Percentiles rank a stretch among this genome's conserved stretches.
phyloP scores from a whole-genome alignment of 2,113 vertebrate species.

The Python bivittatus region DNA sequence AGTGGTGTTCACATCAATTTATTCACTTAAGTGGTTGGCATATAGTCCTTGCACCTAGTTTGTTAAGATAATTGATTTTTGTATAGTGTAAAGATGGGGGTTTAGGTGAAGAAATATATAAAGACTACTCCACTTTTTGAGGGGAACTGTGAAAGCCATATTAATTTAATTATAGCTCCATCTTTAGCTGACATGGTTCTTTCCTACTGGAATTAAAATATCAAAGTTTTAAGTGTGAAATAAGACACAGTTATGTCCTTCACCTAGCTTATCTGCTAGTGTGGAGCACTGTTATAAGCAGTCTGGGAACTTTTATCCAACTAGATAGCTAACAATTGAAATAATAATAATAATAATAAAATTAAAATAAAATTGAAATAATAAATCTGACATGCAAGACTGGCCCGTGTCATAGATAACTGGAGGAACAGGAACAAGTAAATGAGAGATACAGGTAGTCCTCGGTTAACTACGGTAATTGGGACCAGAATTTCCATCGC shows the following conservation, averaged over 20 bases:
- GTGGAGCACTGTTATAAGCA: slow-evolving; percentile 77
- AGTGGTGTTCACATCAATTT: slow-evolving; percentile 85
- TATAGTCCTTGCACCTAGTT: slow-evolving; percentile 89
- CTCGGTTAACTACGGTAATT: no score
- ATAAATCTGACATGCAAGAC: slow-evolving; percentile 72
- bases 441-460: slow-evolving; percentile 91
- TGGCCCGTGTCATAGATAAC: slow-evolving; percentile 91
- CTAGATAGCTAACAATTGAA: no score
- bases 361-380: no score
- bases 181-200: slow-evolving; percentile 79
- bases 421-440: slow-evolving; percentile 80
- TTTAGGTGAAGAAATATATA: slow-evolving; percentile 73
- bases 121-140: slow-evolving; percentile 71
- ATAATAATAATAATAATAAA: no score
- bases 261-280: slow-evolving; percentile 72
- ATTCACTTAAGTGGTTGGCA: slow-evolving; percentile 91
- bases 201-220: slow-evolving; percentile 84
- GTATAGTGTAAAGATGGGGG: slow-evolving; percentile 87
- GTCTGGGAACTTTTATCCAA: slow-evolving; percentile 74
- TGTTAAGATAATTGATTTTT: slow-evolving; percentile 96
- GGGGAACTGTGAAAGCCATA: slow-evolving; percentile 71
- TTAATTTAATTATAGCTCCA: slow-evolving; percentile 84
- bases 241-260: slow-evolving; percentile 75
- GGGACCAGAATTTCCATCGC: no score
- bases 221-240: slow-evolving; percentile 75